phyloP scores from a whole-genome alignment of 2,113 vertebrate species.

The Zosterops borbonicus region DNA sequence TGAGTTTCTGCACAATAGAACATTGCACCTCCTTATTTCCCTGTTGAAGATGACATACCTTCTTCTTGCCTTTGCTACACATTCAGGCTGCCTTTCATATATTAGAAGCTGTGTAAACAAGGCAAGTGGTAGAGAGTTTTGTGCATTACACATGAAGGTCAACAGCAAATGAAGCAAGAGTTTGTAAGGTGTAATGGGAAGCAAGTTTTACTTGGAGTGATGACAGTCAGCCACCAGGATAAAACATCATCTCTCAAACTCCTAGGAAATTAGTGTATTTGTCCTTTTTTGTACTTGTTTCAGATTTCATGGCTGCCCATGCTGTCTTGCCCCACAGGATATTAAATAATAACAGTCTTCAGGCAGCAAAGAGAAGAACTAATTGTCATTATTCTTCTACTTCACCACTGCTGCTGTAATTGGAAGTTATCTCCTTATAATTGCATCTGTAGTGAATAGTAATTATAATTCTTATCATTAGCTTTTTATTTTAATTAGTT shows the following conservation, averaged over 20 bases:
- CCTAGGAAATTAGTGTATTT: constrained; percentile 26
- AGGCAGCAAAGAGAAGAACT: constrained; percentile 51
- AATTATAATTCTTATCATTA: constrained; percentile 75
- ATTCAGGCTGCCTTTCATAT: background rate
- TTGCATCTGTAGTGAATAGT: constrained; percentile 67
- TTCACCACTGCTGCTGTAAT: constrained; percentile 60
- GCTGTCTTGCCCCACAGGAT: constrained; percentile 50
- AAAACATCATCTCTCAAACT: background rate
- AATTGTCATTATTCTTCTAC: constrained; percentile 52
- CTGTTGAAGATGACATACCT: background rate
- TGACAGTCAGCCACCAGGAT: background rate
- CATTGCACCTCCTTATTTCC: background rate
- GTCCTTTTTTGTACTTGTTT: background rate
- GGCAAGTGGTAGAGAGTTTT: background rate
- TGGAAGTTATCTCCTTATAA: constrained; percentile 73
- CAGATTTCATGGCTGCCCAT: background rate
- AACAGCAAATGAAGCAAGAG: background rate
- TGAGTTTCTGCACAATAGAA: background rate
- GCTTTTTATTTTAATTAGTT: constrained; percentile 66
- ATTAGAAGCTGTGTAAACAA: background rate
- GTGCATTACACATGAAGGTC: background rate
- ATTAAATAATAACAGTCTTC: constrained; percentile 61
- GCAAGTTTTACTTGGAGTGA: background rate
- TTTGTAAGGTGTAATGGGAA: background rate
- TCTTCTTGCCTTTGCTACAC: background rate